Evolutionary conservation across 2,797 vertebrate species (phyloP).

Genomic region (Argentina silus): DNA sequence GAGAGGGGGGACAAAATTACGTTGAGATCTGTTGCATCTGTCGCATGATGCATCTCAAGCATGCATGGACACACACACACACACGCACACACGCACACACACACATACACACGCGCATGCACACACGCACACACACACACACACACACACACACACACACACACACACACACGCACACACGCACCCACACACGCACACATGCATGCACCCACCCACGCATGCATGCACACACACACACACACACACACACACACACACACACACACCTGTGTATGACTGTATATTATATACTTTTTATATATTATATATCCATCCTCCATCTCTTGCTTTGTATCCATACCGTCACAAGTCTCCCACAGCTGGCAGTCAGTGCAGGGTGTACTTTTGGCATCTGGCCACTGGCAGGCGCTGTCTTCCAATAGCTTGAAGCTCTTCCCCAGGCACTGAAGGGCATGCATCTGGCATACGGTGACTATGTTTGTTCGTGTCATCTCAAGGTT

Average conservation of each 20-base stretch:
- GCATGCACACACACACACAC: not conserved
- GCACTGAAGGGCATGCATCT: conserved; percentile 80
- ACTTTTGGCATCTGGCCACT: conserved; percentile 6
- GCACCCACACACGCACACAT: too few relatives aligned
- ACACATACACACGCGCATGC: too few relatives aligned
- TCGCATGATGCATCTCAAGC: not conserved
- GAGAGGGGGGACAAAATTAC: not conserved
- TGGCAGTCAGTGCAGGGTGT: conserved; percentile 5
- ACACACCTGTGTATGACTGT: not conserved
- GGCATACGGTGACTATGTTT: conserved; percentile 78
- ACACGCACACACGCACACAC: too few relatives aligned
- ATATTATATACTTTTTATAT: not conserved
- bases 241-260: not conserved
- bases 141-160: not conserved
- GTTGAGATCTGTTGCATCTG: not conserved
- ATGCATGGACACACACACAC: not conserved
- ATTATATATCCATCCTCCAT: not conserved
- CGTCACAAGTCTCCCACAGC: conserved; percentile 7
- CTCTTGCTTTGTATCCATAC: not conserved
- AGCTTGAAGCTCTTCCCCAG: conserved; percentile 68
- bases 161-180: too few relatives aligned
- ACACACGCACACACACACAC: not conserved
- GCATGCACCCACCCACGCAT: too few relatives aligned
- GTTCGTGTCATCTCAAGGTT: conserved; percentile 58
- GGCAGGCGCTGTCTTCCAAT: conserved; percentile 66